A percentile compares a stretch with the other conserved stretches of the same genome.
Evolutionary conservation across 2,888 invertebrate species (phyloP).

Genomic region (Chymomyza caudatula): DNA sequence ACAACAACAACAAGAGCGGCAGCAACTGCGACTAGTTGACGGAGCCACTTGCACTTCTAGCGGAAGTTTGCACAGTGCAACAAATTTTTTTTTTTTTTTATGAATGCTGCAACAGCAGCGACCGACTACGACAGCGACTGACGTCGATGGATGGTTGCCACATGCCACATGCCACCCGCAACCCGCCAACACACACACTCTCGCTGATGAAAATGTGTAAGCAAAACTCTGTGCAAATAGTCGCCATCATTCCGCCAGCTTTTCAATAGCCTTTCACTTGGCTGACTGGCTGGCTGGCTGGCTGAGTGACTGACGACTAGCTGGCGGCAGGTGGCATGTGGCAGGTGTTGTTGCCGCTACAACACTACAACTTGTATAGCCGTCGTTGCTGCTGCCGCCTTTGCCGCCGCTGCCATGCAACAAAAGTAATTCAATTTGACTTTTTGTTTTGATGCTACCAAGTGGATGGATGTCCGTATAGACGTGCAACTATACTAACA

Average conservation of each 20-base stretch:
- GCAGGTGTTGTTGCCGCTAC: conserved; percentile 16
- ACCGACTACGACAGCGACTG: background rate
- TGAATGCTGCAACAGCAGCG: background rate
- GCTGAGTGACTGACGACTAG: no score
- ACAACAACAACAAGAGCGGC: background rate
- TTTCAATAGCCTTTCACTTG: conserved; percentile 52
- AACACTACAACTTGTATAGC: conserved; percentile 13
- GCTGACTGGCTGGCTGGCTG: conserved; percentile 17
- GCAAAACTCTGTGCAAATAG: conserved; percentile 7
- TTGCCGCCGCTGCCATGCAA: conserved; percentile 44
- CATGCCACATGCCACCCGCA: background rate
- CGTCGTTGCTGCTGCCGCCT: no score
- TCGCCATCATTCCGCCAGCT: conserved; percentile 9
- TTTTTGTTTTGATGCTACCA: conserved; percentile 46
- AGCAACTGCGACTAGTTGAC: conserved; percentile 12
- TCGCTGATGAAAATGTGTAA: background rate
- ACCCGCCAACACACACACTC: background rate
- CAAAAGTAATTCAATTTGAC: conserved; percentile 64
- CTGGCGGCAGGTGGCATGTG: background rate
- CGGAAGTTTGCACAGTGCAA: conserved; percentile 46
- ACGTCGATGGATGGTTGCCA: conserved; percentile 18
- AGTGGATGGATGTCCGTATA: background rate
- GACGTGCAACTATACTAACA: background rate
- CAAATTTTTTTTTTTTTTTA: conserved; percentile 1
- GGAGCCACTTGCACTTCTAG: conserved; percentile 19